These are phyloP conservation scores for Drosophila robusta DNA, from an alignment of 2,888 invertebrate genomes.

Conservation along the genomic window DNA sequence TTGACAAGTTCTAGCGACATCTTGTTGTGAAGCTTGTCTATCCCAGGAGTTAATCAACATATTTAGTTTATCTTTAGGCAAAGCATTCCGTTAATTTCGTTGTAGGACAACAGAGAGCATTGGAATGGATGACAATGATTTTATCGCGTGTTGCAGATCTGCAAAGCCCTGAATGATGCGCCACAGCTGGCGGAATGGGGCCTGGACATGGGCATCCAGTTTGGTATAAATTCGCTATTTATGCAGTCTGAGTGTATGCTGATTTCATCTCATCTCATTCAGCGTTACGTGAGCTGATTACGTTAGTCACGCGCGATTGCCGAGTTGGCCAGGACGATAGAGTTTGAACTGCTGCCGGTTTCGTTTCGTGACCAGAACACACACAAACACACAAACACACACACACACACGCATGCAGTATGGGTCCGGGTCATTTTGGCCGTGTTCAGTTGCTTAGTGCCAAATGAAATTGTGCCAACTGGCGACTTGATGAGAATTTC, in stretches of 20 bases:
- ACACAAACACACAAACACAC: conserved; percentile 32
- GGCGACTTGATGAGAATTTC: conserved; percentile 78
- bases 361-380: conserved; percentile 44
- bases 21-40: too few relatives aligned
- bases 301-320: conserved; percentile 74
- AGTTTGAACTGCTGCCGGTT: conserved; percentile 3
- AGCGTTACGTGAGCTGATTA: conserved; percentile 82
- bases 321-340: conserved; percentile 18
- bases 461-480: conserved; percentile 74
- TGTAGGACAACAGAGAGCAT: background rate
- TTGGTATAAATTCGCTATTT: conserved; percentile 79
- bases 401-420: conserved; percentile 9
- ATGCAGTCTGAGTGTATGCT: conserved; percentile 81
- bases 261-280: conserved; percentile 83
- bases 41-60: background rate
- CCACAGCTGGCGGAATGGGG: conserved; percentile 18
- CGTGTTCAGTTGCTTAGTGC: conserved; percentile 72
- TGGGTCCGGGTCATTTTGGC: conserved; percentile 47
- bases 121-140: conserved; percentile 34
- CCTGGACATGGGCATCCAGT: conserved; percentile 48
- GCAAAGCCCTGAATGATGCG: conserved; percentile 44
- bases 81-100: conserved; percentile 3
- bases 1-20: too few relatives aligned
- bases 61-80: background rate
- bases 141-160: conserved; percentile 68